Evolutionary conservation across 2,797 vertebrate species (phyloP).

Genomic region (Sciurus vulgaris): DNA sequence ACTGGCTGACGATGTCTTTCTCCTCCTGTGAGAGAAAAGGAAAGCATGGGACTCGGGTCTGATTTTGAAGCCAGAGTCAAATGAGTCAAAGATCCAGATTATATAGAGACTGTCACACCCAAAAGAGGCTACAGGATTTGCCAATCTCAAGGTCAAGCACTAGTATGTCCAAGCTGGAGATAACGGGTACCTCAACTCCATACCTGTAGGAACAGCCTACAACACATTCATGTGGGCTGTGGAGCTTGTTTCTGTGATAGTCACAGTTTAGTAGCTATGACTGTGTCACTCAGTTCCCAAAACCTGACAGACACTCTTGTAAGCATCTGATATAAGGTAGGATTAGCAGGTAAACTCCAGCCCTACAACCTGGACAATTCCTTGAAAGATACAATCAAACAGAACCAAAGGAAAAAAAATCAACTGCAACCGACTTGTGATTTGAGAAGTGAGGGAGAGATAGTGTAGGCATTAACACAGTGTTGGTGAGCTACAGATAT

Average conservation of each 20-base stretch:
- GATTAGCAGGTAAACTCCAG: not conserved
- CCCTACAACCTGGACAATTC: not conserved
- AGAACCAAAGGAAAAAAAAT: not conserved
- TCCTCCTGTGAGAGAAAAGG: not conserved
- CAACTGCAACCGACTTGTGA: not conserved
- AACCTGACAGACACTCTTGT: not conserved
- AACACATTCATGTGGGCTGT: not conserved
- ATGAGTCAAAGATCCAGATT: not conserved
- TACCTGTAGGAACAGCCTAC: not conserved
- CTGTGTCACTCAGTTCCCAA: not conserved
- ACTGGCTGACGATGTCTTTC: not conserved
- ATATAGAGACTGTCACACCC: not conserved
- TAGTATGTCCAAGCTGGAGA: not conserved
- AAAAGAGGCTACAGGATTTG: not conserved
- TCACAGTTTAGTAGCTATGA: not conserved
- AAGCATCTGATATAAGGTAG: not conserved
- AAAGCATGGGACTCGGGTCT: not conserved
- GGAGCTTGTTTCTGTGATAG: not conserved
- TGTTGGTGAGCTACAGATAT: not conserved
- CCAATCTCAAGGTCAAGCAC: not conserved
- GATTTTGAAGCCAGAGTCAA: not conserved
- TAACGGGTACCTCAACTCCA: not conserved
- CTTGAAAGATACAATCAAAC: not conserved
- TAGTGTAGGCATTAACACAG: accelerated
- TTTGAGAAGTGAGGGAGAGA: not conserved